A percentile compares a stretch with the other conserved stretches of the same genome.
These are phyloP conservation scores for Peromyscus leucopus DNA, from an alignment of 2,113 vertebrate genomes.

Conservation along the genomic window DNA sequence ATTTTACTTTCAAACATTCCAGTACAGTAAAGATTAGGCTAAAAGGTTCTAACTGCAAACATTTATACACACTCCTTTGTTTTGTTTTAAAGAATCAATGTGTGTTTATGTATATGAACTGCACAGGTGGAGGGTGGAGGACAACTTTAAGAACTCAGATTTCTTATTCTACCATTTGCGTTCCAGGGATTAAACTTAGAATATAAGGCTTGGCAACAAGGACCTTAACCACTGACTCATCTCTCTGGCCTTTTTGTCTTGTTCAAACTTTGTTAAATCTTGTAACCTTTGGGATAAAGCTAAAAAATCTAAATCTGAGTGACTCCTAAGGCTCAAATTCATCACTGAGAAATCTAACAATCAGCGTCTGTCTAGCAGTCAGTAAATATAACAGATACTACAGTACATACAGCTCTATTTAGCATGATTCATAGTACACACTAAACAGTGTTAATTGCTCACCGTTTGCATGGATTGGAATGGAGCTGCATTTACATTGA, in stretches of 20 bases:
- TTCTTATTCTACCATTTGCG: not conserved
- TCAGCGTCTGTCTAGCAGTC: not conserved
- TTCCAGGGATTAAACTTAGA: not conserved
- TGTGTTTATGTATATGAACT: not conserved
- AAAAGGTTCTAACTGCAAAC: not conserved
- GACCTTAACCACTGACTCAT: not conserved
- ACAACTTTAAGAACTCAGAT: not conserved
- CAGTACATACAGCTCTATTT: not conserved
- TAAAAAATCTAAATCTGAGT: not conserved
- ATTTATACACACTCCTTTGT: not conserved
- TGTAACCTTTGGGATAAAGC: slow-evolving; percentile 6
- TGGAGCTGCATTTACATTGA: slow-evolving; percentile 99
- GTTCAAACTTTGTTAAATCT: slow-evolving; percentile 38
- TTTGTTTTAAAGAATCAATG: not conserved
- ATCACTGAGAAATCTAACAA: not conserved
- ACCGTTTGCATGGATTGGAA: slow-evolving; percentile 99
- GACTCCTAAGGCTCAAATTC: slow-evolving; percentile 28
- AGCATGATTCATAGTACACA: not conserved
- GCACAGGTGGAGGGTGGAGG: not conserved
- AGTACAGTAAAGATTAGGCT: slow-evolving; percentile 4
- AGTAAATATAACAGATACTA: not conserved
- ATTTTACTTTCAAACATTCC: slow-evolving; percentile 2
- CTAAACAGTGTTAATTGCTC: slow-evolving; percentile 65
- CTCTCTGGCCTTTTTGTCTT: not conserved
- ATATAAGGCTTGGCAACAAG: not conserved